Conservation (phyloP, 2,888 invertebrate species). For the Vannuccia rotundouncinata region DNA sequence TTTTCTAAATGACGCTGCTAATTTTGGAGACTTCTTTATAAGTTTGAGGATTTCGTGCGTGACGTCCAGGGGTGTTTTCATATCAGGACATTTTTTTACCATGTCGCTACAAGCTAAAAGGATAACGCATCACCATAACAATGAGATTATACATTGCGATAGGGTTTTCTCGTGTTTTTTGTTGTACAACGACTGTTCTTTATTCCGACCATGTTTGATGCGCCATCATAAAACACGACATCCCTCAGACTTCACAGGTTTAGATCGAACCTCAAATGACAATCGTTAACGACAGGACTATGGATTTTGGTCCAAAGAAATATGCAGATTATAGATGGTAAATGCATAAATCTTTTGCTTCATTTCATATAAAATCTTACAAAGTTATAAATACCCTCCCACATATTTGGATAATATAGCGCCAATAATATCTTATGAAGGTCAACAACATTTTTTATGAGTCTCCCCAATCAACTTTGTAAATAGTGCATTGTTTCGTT, state of each 20-base stretch:
- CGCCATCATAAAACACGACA: background rate
- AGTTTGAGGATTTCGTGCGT: background rate
- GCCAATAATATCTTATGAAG: too few species aligned
- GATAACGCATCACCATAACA: background rate
- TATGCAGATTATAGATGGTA: too few species aligned
- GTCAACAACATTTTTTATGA: too few species aligned
- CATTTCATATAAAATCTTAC: too few species aligned
- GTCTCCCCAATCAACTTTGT: too few species aligned
- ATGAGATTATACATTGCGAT: background rate
- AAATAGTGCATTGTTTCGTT: too few species aligned
- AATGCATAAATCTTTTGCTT: too few species aligned
- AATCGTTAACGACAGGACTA: background rate
- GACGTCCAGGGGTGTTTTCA: background rate
- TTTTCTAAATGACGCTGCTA: background rate
- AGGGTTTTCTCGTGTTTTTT: background rate
- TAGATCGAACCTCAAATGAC: slow-evolving; percentile 5
- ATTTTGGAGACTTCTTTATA: background rate
- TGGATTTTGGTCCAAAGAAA: background rate
- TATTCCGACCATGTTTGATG: slow-evolving; percentile 15
- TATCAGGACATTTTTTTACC: background rate
- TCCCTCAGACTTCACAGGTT: background rate
- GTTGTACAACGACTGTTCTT: background rate
- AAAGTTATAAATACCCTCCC: too few species aligned
- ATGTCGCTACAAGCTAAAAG: slow-evolving; percentile 19
- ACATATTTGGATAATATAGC: too few species aligned